Percentiles rank a stretch among this genome's conserved stretches.
phyloP scores from a whole-genome alignment of 2,113 vertebrate species.

The Vombatus ursinus region DNA sequence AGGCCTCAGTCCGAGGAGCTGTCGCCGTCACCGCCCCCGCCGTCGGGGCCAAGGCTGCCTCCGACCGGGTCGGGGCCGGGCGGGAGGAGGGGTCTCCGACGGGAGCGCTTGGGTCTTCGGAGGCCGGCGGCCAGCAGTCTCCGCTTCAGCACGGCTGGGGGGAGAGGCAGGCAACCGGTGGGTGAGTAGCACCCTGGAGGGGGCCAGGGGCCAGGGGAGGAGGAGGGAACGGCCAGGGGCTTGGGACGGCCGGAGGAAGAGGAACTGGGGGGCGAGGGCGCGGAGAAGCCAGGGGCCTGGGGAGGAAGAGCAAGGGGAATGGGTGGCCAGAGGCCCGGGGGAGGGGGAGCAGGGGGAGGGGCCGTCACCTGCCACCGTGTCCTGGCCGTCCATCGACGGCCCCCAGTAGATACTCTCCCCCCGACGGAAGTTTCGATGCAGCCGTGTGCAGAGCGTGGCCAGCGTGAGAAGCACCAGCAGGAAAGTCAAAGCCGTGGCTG shows the following conservation, averaged over 20 bases:
- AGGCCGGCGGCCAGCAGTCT: slow-evolving; percentile 68
- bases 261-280: accelerated
- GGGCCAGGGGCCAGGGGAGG: not conserved
- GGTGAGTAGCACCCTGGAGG: no score
- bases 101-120: slow-evolving; percentile 69
- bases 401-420: slow-evolving; percentile 91
- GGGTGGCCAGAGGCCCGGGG: accelerated
- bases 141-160: slow-evolving; percentile 77
- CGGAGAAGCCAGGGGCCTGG: accelerated
- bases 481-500: slow-evolving; percentile 90
- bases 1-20: not conserved
- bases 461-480: slow-evolving; percentile 88
- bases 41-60: slow-evolving; percentile 56
- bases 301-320: no score
- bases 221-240: accelerated
- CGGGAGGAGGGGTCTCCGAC: slow-evolving; percentile 68
- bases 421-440: slow-evolving; percentile 87
- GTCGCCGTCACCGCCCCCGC: slow-evolving; percentile 22
- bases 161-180: not conserved
- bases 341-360: accelerated
- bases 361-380: slow-evolving; percentile 79
- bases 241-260: no score
- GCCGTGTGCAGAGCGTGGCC: slow-evolving; percentile 84
- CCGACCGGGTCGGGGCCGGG: slow-evolving; percentile 41
- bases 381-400: slow-evolving; percentile 75